Percentiles rank a stretch among this genome's conserved stretches.
Evolutionary conservation across 2,797 vertebrate genomes (phyloP).

Genomic region (Arnoldichthys spilopterus): DNA sequence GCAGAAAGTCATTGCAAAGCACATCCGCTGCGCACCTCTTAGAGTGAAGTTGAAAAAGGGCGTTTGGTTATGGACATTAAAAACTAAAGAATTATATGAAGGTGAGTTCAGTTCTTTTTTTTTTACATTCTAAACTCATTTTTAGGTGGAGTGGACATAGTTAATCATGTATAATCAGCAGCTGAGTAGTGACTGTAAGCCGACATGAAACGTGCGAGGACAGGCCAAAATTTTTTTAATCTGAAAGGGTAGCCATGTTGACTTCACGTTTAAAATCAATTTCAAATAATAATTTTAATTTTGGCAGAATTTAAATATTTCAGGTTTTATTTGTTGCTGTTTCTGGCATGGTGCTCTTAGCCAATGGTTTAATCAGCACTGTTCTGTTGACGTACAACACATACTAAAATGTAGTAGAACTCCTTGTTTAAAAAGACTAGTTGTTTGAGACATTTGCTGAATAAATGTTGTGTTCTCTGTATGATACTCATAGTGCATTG

Average conservation of each 20-base stretch:
- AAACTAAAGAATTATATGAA: conserved; percentile 14
- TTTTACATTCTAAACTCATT: neutral
- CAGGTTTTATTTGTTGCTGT: neutral
- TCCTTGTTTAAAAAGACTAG: neutral
- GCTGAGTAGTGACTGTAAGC: neutral
- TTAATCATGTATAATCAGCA: neutral
- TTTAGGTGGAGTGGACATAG: neutral
- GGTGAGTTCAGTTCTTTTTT: conserved; percentile 39
- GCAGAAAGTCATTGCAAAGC: conserved; percentile 58
- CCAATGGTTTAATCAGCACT: too few species aligned
- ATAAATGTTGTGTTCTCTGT: neutral
- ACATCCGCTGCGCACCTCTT: conserved; percentile 53
- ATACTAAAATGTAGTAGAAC: neutral
- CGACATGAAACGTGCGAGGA: neutral
- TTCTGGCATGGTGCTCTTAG: neutral
- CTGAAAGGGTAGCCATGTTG: conserved; percentile 11
- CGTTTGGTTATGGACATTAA: conserved; percentile 11
- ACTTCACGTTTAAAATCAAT: neutral
- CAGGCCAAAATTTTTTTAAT: neutral
- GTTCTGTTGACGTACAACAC: neutral
- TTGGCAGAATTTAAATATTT: too few species aligned
- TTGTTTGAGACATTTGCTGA: neutral
- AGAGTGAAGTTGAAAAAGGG: conserved; percentile 18
- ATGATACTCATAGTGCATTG: neutral
- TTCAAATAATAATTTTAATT: neutral